phyloP scores from a whole-genome alignment of 2,113 vertebrate species.

The Paramormyrops kingsleyae region DNA sequence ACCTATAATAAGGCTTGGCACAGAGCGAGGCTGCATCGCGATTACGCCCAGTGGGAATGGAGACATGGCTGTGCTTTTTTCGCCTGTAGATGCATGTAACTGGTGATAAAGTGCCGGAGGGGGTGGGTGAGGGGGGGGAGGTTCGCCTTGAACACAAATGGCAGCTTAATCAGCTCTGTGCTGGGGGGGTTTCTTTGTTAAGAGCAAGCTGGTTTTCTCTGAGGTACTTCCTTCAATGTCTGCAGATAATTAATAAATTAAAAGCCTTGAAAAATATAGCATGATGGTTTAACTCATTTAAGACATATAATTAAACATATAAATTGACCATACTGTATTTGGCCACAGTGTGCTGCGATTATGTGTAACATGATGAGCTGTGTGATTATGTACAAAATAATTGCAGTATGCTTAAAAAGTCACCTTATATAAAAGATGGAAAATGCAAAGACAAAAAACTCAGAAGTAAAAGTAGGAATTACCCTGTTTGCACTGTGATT shows the following conservation, averaged over 20 bases:
- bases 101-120: neutral
- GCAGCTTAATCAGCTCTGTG: neutral
- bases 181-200: neutral
- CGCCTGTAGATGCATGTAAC: conserved; percentile 29
- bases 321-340: neutral
- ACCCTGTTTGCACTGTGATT: neutral
- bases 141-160: neutral
- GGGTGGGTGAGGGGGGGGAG: neutral
- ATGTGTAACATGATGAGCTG: neutral
- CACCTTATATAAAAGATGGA: neutral
- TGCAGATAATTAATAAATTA: neutral
- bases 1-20: conserved; percentile 40
- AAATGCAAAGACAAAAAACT: neutral
- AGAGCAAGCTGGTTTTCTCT: neutral
- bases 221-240: neutral
- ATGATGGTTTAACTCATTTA: neutral
- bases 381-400: neutral
- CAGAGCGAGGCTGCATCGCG: conserved; percentile 39
- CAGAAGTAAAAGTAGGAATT: neutral
- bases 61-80: conserved; percentile 16
- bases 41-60: neutral
- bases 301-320: neutral
- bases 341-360: neutral
- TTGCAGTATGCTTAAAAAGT: neutral
- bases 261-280: neutral